A percentile compares a stretch with the other conserved stretches of the same genome.
phyloP scores from a whole-genome alignment of 2,888 invertebrate genomes.

The Notodonta ziczac region DNA sequence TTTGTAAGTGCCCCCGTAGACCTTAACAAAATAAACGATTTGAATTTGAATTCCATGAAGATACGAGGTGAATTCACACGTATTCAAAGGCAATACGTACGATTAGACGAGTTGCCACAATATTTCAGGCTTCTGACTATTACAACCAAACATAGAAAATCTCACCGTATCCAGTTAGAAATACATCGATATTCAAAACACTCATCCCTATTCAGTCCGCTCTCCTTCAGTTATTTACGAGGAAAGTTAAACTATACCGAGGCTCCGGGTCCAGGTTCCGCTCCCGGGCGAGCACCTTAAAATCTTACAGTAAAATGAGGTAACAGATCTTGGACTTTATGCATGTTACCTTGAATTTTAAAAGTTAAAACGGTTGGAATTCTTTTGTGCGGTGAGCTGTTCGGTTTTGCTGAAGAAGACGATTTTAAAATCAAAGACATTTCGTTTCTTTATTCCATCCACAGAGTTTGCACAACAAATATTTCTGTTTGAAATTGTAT shows the following conservation, averaged over 20 bases:
- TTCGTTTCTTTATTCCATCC: neutral
- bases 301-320: slow-evolving; percentile 43
- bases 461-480: neutral
- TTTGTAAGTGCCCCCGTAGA: too few relatives aligned
- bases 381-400: slow-evolving; percentile 23
- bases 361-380: slow-evolving; percentile 38
- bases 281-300: slow-evolving; percentile 29
- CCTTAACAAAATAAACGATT: too few relatives aligned
- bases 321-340: slow-evolving; percentile 39
- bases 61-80: too few relatives aligned
- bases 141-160: too few relatives aligned
- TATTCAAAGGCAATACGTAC: too few relatives aligned
- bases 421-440: slow-evolving; percentile 15
- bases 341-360: slow-evolving; percentile 31
- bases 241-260: slow-evolving; percentile 25
- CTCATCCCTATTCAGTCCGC: neutral
- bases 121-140: too few relatives aligned
- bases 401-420: slow-evolving; percentile 34
- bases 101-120: too few relatives aligned
- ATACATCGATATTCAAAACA: neutral
- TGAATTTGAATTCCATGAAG: too few relatives aligned
- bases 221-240: slow-evolving; percentile 35
- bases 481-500: neutral
- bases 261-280: slow-evolving; percentile 20
- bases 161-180: neutral